Base-by-base conservation (phyloP, 2,113 vertebrate genomes). In the Ceratotherium simum region DNA sequence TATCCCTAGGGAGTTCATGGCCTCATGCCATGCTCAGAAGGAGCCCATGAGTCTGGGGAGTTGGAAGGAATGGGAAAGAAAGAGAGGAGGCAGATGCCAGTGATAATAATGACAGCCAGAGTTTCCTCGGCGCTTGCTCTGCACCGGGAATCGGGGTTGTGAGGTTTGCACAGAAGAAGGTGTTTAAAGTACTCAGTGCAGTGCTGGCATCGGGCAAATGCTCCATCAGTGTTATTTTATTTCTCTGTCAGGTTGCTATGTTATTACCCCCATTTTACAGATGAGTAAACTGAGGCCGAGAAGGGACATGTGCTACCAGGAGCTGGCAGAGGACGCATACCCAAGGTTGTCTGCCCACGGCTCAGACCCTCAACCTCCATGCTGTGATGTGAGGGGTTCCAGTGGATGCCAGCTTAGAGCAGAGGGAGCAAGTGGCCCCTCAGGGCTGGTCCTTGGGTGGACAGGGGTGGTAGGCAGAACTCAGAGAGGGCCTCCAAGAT, bases 131-230 rank as follows among this genome's bases (percentile, higher is more conserved):
- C 23, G 7, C 20, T 27, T 5, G 7, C 62, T 70, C 25, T 75
- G 65, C 46, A 9, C 42, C 54, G 46, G 42, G 65, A 39, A 56
- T 21, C 29, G 25, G 58, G 9, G 5, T 20, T 20, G 17, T 14
- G 25, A 70, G 60, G 8, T n/a, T 6, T 69, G 46, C 23, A 2
- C 25, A 3, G 36, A 70, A 48, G 72, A 69, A 48, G 27, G n/a
- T 29, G 23, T 69, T 75, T 14, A 12, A 21, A 76, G n/a, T 42
- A 3, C 51, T 82, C 10, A 4, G 17, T 18, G 3, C 17, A 0
- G 13, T 1, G 39, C 21, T 48, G 17, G 33, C 7, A 0, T 88
- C 0, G 0, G 58, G 42, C 60, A 56, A 51, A n/a, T 12, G 39
- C 20, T 72, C 75, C 5, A 1, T n/a, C 46, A 31, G 29, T 85